phyloP scores from a whole-genome alignment of 2,797 vertebrate genomes.

The Chaetophractus vellerosus region DNA sequence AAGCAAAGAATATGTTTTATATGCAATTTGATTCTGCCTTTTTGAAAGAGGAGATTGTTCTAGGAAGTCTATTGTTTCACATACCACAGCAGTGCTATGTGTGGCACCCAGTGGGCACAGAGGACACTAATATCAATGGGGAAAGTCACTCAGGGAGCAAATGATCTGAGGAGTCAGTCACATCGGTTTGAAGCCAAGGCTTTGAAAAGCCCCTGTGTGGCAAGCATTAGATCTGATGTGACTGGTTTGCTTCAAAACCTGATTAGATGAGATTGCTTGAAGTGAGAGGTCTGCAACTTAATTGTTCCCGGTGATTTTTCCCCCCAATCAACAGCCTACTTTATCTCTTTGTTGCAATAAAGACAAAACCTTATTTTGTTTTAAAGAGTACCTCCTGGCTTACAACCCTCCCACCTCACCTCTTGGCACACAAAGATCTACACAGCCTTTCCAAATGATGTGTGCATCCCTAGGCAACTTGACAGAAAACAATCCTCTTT shows the following conservation, averaged over 20 bases:
- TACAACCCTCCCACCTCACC: neutral
- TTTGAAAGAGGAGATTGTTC: neutral
- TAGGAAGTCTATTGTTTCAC: conserved; percentile 6
- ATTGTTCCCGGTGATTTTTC: conserved; percentile 62
- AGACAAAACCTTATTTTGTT: conserved; percentile 33
- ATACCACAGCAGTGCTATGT: neutral
- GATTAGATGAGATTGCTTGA: conserved; percentile 59
- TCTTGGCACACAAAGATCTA: neutral
- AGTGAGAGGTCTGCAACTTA: conserved; percentile 31
- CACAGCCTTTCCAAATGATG: neutral
- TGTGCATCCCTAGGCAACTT: neutral
- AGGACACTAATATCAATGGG: neutral
- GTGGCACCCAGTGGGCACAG: conserved; percentile 31
- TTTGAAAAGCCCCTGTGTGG: conserved; percentile 59
- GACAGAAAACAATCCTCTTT: conserved; percentile 28
- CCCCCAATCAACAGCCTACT: conserved; percentile 20
- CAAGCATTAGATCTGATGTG: conserved; percentile 56
- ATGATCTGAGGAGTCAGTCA: conserved; percentile 36
- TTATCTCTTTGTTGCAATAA: neutral
- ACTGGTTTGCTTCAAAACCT: conserved; percentile 43
- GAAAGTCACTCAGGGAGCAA: conserved; percentile 67
- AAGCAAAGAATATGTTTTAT: neutral
- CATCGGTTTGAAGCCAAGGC: conserved; percentile 13
- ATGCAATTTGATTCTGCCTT: conserved; percentile 9
- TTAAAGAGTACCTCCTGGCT: conserved; percentile 34